These are phyloP conservation scores for Linyphia triangularis DNA, from an alignment of 2,888 invertebrate genomes.

Conservation along the genomic window DNA sequence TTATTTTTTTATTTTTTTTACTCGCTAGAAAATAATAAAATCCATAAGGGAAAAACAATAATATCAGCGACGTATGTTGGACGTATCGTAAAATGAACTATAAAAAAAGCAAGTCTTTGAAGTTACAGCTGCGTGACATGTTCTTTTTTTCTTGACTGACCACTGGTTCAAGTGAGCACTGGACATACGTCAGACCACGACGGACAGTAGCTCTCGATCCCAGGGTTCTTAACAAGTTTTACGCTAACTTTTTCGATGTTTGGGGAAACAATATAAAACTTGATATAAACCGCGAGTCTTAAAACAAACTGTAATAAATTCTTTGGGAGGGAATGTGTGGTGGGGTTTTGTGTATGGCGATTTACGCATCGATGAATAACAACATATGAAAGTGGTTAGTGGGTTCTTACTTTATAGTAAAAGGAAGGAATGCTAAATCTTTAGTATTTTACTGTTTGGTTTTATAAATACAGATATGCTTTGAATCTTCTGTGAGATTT, in stretches of 20 bases:
- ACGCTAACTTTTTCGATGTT: neutral
- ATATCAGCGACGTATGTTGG: neutral
- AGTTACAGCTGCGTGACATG: constrained; percentile 62
- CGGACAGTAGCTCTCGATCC: neutral
- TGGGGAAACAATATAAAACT: constrained; percentile 37
- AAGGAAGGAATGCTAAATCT: too few species aligned
- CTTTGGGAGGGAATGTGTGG: neutral
- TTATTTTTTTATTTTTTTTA: too few species aligned
- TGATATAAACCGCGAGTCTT: neutral
- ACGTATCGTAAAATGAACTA: constrained; percentile 53
- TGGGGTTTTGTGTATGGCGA: too few species aligned
- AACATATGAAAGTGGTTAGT: too few species aligned
- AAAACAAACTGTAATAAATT: neutral
- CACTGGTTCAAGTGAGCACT: constrained; percentile 23
- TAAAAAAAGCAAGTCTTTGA: constrained; percentile 12
- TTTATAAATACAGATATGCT: too few species aligned
- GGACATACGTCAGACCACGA: constrained; percentile 31
- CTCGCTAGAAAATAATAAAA: constrained; percentile 64
- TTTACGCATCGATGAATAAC: too few species aligned
- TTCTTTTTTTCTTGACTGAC: constrained; percentile 14
- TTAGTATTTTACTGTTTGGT: too few species aligned
- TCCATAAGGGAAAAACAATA: constrained; percentile 51
- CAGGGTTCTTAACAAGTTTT: neutral
- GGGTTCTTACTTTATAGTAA: too few species aligned
- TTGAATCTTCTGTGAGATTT: too few species aligned